Conservation (phyloP, 2,888 invertebrate species). For the Phaedon cochleariae region DNA sequence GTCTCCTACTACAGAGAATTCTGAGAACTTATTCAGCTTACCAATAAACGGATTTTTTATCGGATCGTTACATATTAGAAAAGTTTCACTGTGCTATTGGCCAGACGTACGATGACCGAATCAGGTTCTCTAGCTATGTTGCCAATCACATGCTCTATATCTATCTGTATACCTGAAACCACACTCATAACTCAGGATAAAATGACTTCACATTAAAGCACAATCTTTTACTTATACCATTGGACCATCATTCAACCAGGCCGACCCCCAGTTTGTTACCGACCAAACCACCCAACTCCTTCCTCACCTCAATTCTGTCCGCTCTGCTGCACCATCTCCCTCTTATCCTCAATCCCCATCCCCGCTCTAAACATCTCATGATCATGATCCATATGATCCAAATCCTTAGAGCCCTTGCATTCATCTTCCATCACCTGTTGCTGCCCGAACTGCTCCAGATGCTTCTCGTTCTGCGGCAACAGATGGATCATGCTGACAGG, state of each 20-base stretch:
- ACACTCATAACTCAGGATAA: too few relatives aligned
- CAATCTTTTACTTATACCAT: too few relatives aligned
- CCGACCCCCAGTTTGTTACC: neutral
- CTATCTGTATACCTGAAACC: too few relatives aligned
- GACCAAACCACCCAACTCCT: constrained; percentile 7
- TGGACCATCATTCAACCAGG: neutral
- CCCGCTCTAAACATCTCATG: constrained; percentile 63
- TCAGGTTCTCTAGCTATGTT: too few relatives aligned
- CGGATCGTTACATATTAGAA: too few relatives aligned
- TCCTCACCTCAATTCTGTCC: constrained; percentile 73
- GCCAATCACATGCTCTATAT: too few relatives aligned
- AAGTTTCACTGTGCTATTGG: too few relatives aligned
- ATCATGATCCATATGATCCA: constrained; percentile 57
- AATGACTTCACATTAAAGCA: too few relatives aligned
- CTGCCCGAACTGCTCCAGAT: constrained; percentile 69
- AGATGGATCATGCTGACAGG: constrained; percentile 87
- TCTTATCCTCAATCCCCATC: constrained; percentile 69
- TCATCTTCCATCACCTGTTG: constrained; percentile 67
- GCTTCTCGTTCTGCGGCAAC: constrained; percentile 81
- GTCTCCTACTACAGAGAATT: too few relatives aligned
- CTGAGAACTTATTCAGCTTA: too few relatives aligned
- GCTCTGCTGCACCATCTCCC: constrained; percentile 79
- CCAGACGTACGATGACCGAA: too few relatives aligned
- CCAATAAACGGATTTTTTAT: too few relatives aligned
- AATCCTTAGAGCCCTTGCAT: constrained; percentile 43